Base-by-base conservation (phyloP, 1,140 invertebrate species). In the Cherax quadricarinatus region DNA sequence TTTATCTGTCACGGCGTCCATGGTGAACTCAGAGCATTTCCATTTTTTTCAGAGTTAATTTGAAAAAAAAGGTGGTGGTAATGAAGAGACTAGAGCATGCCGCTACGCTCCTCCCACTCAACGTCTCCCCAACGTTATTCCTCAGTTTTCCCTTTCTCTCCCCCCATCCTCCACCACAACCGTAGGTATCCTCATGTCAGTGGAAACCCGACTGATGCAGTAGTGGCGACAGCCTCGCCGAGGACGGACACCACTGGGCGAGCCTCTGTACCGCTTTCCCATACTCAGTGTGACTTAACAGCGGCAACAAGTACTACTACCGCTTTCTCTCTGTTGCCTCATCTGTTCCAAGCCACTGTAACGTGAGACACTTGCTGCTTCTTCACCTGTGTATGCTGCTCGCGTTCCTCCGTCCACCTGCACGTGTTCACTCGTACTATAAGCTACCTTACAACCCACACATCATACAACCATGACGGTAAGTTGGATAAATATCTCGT, bases 131-230 rank as follows among this genome's bases (percentile, higher is more conserved):
- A 75, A 75, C 70, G 70, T n/a, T 75, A 75, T 75, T 75, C 24
- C 70, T 75, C n/a, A 10, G 70, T 75, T 75, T 75, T 75, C 24
- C 24, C 70, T n/a, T 75, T 30, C 70, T 75, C 70, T n/a, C 70
- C 70, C 70, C 5, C 24, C 6, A n/a, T 12, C n/a, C 70, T n/a
- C 24, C 70, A 9, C n/a, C 9, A n/a, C 24, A 1, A n/a, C 5
- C 70, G 30, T n/a, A 75, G 70, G 21, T 75, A 30, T 75, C 5
- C 4, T 30, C n/a, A 75, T 30, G 70, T 75, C 70, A 7, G 62
- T 66, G 62, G 70, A 75, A 75, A 30, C 70, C 24, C 21, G n/a
- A 75, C 6, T 30, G 70, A 75, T 24, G 70, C 70, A 75, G 70
- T 75, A 30, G 70, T 30, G 70, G 21, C 70, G n/a, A 21, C 70